phyloP scores from a whole-genome alignment of 2,888 invertebrate genomes.

The Pasiphila rectangulata region DNA sequence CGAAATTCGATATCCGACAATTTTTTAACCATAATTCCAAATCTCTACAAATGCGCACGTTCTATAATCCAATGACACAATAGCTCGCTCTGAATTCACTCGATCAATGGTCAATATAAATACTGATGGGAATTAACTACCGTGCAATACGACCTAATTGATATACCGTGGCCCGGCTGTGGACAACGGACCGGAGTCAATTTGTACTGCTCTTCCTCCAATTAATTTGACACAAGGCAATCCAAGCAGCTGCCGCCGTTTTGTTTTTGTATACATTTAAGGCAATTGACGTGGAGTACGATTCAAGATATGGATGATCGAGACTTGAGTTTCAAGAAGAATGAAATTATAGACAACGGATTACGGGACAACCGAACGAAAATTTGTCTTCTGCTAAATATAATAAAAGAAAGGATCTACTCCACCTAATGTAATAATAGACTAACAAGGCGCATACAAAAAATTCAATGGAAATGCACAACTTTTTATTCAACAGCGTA shows the following conservation, averaged over 20 bases:
- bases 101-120: slow-evolving; percentile 61
- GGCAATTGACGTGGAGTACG: background rate
- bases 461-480: slow-evolving; percentile 10
- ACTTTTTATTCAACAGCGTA: slow-evolving; percentile 9
- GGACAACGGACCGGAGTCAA: slow-evolving; percentile 44
- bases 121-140: slow-evolving; percentile 52
- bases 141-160: slow-evolving; percentile 62
- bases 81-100: slow-evolving; percentile 45
- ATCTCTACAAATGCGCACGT: slow-evolving; percentile 8
- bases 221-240: slow-evolving; percentile 60
- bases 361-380: too few relatives aligned
- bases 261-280: slow-evolving; percentile 26
- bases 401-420: slow-evolving; percentile 4
- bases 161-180: slow-evolving; percentile 48
- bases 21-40: slow-evolving; percentile 1
- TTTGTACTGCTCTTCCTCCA: slow-evolving; percentile 54
- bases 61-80: slow-evolving; percentile 22
- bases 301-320: background rate
- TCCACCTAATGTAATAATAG: too few relatives aligned
- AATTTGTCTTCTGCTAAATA: too few relatives aligned
- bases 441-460: slow-evolving; percentile 6
- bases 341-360: too few relatives aligned
- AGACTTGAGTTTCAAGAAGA: too few relatives aligned
- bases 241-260: slow-evolving; percentile 31
- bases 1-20: background rate